These are phyloP conservation scores for Lepidurus couesii DNA, from an alignment of 1,140 invertebrate species.

Conservation along the genomic window DNA sequence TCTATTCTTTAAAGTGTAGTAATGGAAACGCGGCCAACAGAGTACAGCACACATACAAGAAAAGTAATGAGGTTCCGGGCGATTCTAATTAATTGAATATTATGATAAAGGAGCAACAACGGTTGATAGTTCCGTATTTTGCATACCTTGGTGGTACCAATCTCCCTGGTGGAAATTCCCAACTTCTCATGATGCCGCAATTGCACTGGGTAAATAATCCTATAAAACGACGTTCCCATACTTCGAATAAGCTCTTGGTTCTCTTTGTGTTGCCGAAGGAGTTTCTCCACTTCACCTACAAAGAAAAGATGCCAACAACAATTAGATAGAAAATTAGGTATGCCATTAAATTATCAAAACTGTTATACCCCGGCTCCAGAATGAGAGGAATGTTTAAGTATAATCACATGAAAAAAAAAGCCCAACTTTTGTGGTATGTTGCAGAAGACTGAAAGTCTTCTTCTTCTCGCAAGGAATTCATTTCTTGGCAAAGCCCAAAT, in stretches of 20 bases:
- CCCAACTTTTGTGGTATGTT: not conserved
- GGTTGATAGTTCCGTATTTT: not conserved
- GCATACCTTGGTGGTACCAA: slow-evolving; percentile 42
- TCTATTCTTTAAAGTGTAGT: not conserved
- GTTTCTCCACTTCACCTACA: slow-evolving; percentile 78
- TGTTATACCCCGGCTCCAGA: not conserved
- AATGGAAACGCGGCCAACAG: not conserved
- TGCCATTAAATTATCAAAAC: not conserved
- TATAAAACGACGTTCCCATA: slow-evolving; percentile 82
- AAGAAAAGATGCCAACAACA: slow-evolving; percentile 38
- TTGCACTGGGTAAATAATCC: slow-evolving; percentile 91
- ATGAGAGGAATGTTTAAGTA: slow-evolving; percentile 1
- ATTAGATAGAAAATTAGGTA: not conserved
- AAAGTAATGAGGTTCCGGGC: not conserved
- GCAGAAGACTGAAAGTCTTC: not conserved
- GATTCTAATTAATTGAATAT: not conserved
- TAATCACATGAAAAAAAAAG: not conserved
- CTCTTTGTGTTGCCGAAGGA: slow-evolving; percentile 78
- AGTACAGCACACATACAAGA: not conserved
- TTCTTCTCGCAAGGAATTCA: not conserved
- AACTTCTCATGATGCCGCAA: slow-evolving; percentile 89
- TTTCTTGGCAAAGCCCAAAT: not conserved
- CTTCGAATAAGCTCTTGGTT: slow-evolving; percentile 85
- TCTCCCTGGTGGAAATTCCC: slow-evolving; percentile 78
- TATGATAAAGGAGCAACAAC: not conserved